Base-by-base conservation (phyloP, 2,113 vertebrate species). In the Nipponia nippon region DNA sequence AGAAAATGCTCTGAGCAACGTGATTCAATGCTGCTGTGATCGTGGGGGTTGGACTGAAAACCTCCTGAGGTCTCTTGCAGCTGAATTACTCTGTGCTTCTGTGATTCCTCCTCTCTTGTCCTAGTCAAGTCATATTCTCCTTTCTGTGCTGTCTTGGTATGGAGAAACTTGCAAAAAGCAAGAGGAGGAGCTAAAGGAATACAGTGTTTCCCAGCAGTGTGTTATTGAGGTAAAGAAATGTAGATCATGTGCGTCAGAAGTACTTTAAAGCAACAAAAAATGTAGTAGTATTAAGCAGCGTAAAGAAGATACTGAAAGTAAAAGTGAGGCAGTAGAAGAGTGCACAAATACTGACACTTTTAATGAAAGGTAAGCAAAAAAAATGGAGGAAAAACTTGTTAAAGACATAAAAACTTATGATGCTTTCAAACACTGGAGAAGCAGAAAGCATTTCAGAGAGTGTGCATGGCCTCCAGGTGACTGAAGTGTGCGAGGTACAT, bases 261-360 rank as follows among this genome's bases (percentile, higher is more conserved):
- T 72, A 10, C 52, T 83, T 80, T 7, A 36, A 55, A 83, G 62
- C 46, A 42, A n/a, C 16, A 66, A 66, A 55, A 53, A 58, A 5
- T 11, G 0, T 25, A 2, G 6, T 67, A 36, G 63, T 11, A 7
- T 72, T 38, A 59, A 55, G 53, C 53, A 77, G 9, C 0, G 0
- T 29, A 36, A 78, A 44, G 71, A 62, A 52, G 59, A 59, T 47
- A 44, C 53, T 89, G 76, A n/a, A 66, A 59, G 26, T 22, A 32
- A 36, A 63, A 46, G 18, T 7, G 56, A 72, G 15, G 44, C 59
- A 81, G 10, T 22, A 32, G 63, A 36, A 50, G 46, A 38, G 26
- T 42, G 34, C 34, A 23, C 13, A 40, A 49, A 5, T 71, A 9
- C 15, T 49, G 47, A 16, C 10, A 13, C 30, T 92, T 81, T 2